Base-by-base conservation (phyloP, 1,140 invertebrate species). In the Apis florea region DNA sequence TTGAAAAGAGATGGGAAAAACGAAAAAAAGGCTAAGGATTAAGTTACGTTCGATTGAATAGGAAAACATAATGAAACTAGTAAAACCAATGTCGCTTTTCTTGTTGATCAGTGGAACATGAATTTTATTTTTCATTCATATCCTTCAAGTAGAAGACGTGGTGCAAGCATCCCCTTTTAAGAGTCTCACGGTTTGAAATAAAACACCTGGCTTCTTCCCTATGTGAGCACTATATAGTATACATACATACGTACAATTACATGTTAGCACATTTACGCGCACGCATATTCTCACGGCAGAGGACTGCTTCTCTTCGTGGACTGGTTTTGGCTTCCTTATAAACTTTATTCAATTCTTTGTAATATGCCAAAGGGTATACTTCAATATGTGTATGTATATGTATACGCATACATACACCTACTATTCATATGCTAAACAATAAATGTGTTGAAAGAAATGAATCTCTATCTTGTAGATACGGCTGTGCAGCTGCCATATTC, bases 321-420 rank as follows among this genome's bases (percentile, higher is more conserved):
- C 88, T 90, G 87, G 91, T 90, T 91, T 89, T 89, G 88, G 88
- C 89, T 92, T 92, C 90, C 89, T 92, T 91, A 92, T 91, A 92
- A 93, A 92, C 90, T 92, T 93, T 92, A 92, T 93, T 92, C 91
- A 92, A 92, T 92, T 92, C 91, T 92, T 92, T 90, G 89, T 91
- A 92, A 92, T 92, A 91, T 86, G 87, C 85, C 90, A 91, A 92
- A 92, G 90, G 90, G 91, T 91, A 90, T 84, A 90, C 83, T 74
- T 75, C 40, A 31, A 67, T 83, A 85, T 83, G 72, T 85, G 58
- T 71, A 66, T 72, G 53, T 70, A 26, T 26, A 56, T 12, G 40
- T 49, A 49, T 1, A 53, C 24, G n/a, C 21, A 61, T n/a, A 63
- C 26, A 19, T 66, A 24, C 40, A 1, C 21, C 13, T 31, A 66